phyloP scores from a whole-genome alignment of 2,797 vertebrate genomes.

The Loriculus beryllinus region DNA sequence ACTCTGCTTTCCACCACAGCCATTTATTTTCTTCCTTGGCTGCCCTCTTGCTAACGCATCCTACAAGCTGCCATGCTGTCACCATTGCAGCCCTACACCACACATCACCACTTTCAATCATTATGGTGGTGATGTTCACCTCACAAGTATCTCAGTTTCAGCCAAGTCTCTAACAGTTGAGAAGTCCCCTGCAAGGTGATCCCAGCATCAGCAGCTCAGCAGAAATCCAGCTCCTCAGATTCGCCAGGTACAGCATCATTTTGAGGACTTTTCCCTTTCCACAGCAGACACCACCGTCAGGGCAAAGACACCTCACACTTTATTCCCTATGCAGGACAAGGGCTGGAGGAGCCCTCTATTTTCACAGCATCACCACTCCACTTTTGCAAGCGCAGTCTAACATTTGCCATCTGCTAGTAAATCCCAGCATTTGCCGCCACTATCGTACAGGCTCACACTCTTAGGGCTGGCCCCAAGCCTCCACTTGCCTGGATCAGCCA shows the following conservation, averaged over 20 bases:
- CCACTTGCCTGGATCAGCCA: background rate
- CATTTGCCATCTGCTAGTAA: background rate
- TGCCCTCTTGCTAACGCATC: background rate
- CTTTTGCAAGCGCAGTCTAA: background rate
- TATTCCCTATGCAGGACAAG: background rate
- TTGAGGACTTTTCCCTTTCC: background rate
- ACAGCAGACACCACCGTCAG: background rate
- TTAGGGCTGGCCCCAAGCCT: background rate
- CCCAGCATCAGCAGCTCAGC: background rate
- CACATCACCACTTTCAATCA: background rate
- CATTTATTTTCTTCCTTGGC: background rate
- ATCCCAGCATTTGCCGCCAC: background rate
- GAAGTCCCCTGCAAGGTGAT: background rate
- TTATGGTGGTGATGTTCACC: background rate
- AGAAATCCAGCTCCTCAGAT: background rate
- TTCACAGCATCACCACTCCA: background rate
- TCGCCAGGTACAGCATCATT: background rate
- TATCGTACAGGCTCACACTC: background rate
- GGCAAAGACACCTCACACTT: background rate
- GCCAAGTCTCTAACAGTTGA: background rate
- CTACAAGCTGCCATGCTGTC: background rate
- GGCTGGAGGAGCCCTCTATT: background rate
- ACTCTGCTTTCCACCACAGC: rapidly evolving
- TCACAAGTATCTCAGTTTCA: background rate
- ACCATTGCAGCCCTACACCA: background rate